These are phyloP conservation scores for Atta texana DNA, from an alignment of 1,140 invertebrate genomes.

Conservation along the genomic window DNA sequence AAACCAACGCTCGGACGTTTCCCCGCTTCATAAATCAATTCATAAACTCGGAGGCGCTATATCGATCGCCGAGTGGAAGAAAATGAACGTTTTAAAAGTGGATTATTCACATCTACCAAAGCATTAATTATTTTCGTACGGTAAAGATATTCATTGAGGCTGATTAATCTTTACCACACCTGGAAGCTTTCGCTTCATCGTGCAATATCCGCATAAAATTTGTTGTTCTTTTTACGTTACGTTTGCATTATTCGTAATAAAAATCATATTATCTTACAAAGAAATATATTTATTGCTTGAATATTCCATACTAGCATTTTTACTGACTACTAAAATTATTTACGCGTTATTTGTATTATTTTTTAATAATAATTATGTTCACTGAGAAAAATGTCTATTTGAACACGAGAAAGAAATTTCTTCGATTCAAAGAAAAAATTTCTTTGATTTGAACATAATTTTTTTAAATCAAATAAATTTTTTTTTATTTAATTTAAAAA, in stretches of 20 bases:
- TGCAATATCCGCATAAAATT: conserved; percentile 19
- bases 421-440: no score
- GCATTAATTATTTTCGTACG: conserved; percentile 43
- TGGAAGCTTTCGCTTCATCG: background rate
- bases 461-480: no score
- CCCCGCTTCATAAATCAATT: conserved; percentile 62
- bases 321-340: background rate
- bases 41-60: conserved; percentile 35
- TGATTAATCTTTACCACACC: conserved; percentile 50
- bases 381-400: no score
- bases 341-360: background rate
- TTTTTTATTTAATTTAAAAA: no score
- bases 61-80: conserved; percentile 13
- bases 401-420: no score
- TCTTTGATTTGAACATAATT: no score
- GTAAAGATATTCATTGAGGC: conserved; percentile 12
- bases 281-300: background rate
- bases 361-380: background rate
- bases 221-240: background rate
- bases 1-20: conserved; percentile 34
- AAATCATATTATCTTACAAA: conserved; percentile 1
- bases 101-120: conserved; percentile 43
- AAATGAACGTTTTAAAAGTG: conserved; percentile 57
- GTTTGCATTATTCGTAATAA: background rate
- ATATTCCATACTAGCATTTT: background rate